Percentiles rank a stretch among this genome's conserved stretches.
phyloP scores from a whole-genome alignment of 2,888 invertebrate genomes.

The Amphipoea oculea region DNA sequence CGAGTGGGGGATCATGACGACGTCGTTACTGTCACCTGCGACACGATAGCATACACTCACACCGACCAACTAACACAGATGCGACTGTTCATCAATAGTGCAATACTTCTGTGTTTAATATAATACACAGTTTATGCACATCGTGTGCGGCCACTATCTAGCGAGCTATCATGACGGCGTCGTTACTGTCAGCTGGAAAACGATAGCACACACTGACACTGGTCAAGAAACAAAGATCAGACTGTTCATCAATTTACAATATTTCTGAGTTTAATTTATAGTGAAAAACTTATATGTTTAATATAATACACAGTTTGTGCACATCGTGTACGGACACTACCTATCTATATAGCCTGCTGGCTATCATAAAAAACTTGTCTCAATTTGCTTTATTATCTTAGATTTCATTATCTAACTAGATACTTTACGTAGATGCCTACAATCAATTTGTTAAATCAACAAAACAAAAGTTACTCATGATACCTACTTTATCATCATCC shows the following conservation, averaged over 20 bases:
- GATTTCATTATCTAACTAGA: neutral
- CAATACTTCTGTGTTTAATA: neutral
- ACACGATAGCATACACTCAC: slow-evolving; percentile 78
- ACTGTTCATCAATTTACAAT: neutral
- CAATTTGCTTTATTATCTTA: neutral
- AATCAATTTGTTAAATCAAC: neutral
- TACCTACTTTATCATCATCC: neutral
- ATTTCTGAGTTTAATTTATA: neutral
- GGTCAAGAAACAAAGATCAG: too few relatives aligned
- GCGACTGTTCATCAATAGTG: slow-evolving; percentile 7
- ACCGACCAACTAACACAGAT: slow-evolving; percentile 68
- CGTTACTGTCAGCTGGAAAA: too few relatives aligned
- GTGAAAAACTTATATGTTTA: too few relatives aligned
- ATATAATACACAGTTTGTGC: slow-evolving; percentile 38
- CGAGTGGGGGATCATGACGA: slow-evolving; percentile 80
- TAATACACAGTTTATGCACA: slow-evolving; percentile 59
- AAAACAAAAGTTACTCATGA: neutral
- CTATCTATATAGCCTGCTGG: slow-evolving; percentile 74
- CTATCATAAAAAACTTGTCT: slow-evolving; percentile 70
- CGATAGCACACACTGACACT: neutral
- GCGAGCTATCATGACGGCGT: slow-evolving; percentile 70
- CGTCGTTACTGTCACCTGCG: slow-evolving; percentile 83
- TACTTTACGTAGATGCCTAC: neutral
- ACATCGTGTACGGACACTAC: slow-evolving; percentile 85
- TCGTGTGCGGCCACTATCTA: slow-evolving; percentile 85